Evolutionary conservation across 2,888 invertebrate genomes (phyloP).

Genomic region (Idaea straminata): DNA sequence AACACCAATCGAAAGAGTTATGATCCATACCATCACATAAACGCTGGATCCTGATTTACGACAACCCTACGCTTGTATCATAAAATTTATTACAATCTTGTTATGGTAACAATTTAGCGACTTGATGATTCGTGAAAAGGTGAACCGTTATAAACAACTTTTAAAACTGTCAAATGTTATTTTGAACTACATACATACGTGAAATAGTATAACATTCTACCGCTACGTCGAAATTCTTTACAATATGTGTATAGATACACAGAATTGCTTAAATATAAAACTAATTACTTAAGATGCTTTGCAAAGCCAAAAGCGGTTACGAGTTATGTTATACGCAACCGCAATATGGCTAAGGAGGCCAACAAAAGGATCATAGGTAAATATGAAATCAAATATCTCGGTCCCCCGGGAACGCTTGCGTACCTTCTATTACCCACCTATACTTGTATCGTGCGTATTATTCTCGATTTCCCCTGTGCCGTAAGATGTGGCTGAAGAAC

Average conservation of each 20-base stretch:
- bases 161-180: conserved; percentile 7
- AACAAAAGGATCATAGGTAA: conserved; percentile 51
- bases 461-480: conserved; percentile 25
- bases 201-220: too few species aligned
- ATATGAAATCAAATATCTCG: conserved; percentile 61
- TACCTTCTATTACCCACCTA: conserved; percentile 10
- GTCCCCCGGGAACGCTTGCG: conserved; percentile 36
- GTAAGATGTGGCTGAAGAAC: conserved; percentile 24
- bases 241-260: too few species aligned
- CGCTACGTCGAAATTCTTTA: too few species aligned
- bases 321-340: conserved; percentile 25
- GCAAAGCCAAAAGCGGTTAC: conserved; percentile 18
- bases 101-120: conserved; percentile 29
- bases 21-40: conserved; percentile 54
- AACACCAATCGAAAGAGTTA: conserved; percentile 37
- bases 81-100: conserved; percentile 41
- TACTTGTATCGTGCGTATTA: conserved; percentile 16
- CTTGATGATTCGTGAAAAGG: conserved; percentile 28
- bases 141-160: not conserved
- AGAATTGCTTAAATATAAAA: not conserved
- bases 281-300: conserved; percentile 5
- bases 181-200: not conserved
- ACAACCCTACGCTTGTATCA: conserved; percentile 34
- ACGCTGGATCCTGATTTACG: conserved; percentile 54
- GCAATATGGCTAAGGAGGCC: conserved; percentile 30